Conservation (phyloP, 2,797 vertebrate species). For the Chiloscyllium punctatum region DNA sequence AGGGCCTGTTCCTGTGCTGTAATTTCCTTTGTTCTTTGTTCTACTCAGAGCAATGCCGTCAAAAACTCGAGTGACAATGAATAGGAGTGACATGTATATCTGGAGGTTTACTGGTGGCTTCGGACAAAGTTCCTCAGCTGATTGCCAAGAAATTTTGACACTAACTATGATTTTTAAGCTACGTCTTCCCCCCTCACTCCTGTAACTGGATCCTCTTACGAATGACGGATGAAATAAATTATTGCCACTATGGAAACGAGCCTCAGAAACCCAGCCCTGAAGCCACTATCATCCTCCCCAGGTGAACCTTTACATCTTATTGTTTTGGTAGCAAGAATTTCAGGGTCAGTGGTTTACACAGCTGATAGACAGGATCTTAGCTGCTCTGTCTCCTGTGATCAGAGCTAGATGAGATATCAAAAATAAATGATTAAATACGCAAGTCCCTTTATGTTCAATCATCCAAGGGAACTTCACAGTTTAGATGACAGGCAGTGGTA, state of each 20-base stretch:
- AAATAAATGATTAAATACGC: no score
- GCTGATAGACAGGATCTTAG: neutral
- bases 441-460: no score
- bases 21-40: no score
- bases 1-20: no score
- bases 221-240: neutral
- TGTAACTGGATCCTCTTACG: neutral
- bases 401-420: no score
- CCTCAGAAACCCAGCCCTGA: neutral
- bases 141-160: no score
- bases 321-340: neutral
- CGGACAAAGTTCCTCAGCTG: neutral
- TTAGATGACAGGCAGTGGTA: no score
- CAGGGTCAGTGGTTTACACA: neutral
- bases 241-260: neutral
- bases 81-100: neutral
- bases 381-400: no score
- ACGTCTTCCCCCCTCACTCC: neutral
- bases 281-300: neutral
- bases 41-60: neutral
- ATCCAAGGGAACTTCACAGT: no score
- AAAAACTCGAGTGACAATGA: neutral
- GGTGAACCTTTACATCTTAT: neutral
- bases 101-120: neutral
- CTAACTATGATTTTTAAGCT: neutral